These are phyloP conservation scores for Lithophane socia DNA, from an alignment of 2,888 invertebrate species.

Conservation along the genomic window DNA sequence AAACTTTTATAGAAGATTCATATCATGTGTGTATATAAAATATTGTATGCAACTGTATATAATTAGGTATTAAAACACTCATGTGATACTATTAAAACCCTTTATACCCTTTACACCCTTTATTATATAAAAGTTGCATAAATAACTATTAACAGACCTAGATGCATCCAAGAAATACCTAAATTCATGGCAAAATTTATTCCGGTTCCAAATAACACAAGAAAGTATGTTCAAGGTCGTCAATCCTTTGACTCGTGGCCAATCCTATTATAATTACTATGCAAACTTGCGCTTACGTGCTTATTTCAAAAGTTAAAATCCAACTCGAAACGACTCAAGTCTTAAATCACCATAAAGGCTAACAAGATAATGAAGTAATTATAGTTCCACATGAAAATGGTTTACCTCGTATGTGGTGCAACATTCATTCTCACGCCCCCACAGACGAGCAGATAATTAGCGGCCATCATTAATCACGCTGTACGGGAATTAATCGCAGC, in stretches of 20 bases:
- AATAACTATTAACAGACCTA: background rate
- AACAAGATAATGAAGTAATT: constrained; percentile 63
- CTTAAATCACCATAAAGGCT: constrained; percentile 34
- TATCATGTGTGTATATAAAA: too few relatives aligned
- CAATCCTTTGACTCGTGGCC: background rate
- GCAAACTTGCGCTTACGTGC: too few relatives aligned
- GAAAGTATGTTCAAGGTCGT: background rate
- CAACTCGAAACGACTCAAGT: background rate
- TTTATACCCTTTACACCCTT: too few relatives aligned
- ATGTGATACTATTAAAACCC: too few relatives aligned
- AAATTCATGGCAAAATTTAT: too few relatives aligned
- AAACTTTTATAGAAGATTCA: too few relatives aligned
- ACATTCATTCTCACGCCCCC: constrained; percentile 75
- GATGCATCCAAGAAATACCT: background rate
- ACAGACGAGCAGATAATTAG: constrained; percentile 72
- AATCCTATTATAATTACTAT: background rate
- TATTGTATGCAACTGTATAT: too few relatives aligned
- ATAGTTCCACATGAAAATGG: constrained; percentile 65
- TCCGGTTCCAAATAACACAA: background rate
- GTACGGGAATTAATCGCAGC: constrained; percentile 72
- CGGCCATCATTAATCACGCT: constrained; percentile 75
- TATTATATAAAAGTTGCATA: too few relatives aligned
- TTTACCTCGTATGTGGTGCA: constrained; percentile 71
- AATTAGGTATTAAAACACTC: too few relatives aligned
- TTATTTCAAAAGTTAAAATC: background rate